phyloP scores from a whole-genome alignment of 2,797 vertebrate species.

The Denticeps clupeoides region DNA sequence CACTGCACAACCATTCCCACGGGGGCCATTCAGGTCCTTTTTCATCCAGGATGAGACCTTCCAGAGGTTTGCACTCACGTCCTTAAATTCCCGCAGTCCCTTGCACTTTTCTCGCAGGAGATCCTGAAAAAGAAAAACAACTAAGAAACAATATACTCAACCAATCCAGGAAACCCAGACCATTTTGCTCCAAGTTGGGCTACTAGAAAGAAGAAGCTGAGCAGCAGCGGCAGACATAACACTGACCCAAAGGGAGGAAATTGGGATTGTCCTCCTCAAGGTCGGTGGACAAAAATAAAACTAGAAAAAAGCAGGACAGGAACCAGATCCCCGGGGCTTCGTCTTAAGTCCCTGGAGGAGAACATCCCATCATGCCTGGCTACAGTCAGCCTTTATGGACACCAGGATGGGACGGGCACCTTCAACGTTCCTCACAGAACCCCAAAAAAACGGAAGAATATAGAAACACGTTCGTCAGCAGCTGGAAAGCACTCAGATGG shows the following conservation, averaged over 20 bases:
- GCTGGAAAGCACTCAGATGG: slow-evolving; percentile 34
- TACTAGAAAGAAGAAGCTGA: slow-evolving; percentile 10
- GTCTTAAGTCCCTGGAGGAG: too few species aligned
- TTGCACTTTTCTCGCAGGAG: slow-evolving; percentile 8
- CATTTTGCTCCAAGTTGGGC: too few species aligned
- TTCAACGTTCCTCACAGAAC: too few species aligned
- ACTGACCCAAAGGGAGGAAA: slow-evolving; percentile 25
- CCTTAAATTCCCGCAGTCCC: slow-evolving; percentile 8
- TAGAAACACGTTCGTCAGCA: slow-evolving; percentile 28
- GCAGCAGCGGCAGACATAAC: not conserved
- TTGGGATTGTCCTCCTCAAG: slow-evolving; percentile 31
- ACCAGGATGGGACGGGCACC: slow-evolving; percentile 22
- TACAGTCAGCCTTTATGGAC: slow-evolving; percentile 1
- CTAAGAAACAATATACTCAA: too few species aligned
- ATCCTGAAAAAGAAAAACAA: slow-evolving; percentile 38
- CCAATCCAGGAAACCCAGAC: too few species aligned
- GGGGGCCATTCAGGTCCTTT: slow-evolving; percentile 21
- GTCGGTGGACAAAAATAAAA: slow-evolving; percentile 46
- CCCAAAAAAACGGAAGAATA: too few species aligned
- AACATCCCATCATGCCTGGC: too few species aligned
- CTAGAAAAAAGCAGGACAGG: not conserved
- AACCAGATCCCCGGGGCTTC: slow-evolving; percentile 16
- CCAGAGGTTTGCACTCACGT: slow-evolving; percentile 2
- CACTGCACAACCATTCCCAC: slow-evolving; percentile 38
- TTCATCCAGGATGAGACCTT: slow-evolving; percentile 9